Conservation (phyloP, 2,888 invertebrate species). For the Punctoribates punctum region DNA sequence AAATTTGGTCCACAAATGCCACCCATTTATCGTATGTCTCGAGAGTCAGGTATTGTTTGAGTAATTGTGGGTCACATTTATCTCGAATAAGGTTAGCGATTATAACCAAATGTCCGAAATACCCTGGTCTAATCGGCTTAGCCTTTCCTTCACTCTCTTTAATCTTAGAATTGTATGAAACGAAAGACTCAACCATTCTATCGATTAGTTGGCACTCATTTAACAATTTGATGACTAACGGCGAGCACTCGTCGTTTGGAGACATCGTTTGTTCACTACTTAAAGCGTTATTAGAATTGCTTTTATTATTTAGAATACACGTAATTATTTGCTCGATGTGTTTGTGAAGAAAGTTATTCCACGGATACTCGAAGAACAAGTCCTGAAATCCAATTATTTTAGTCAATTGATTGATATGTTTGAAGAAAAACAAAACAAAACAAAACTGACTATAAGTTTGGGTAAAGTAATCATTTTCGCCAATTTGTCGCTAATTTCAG, state of each 20-base stretch:
- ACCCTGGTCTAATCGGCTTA: slow-evolving; percentile 55
- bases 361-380: slow-evolving; percentile 79
- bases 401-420: too few species aligned
- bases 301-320: slow-evolving; percentile 62
- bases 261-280: not conserved
- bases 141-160: slow-evolving; percentile 44
- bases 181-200: slow-evolving; percentile 5
- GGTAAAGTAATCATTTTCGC: slow-evolving; percentile 60
- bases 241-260: not conserved
- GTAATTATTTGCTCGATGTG: slow-evolving; percentile 76
- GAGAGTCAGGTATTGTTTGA: not conserved
- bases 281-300: slow-evolving; percentile 43
- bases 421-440: not conserved
- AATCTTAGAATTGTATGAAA: slow-evolving; percentile 41
- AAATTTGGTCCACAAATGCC: slow-evolving; percentile 54
- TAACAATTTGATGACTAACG: slow-evolving; percentile 37
- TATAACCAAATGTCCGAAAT: slow-evolving; percentile 64
- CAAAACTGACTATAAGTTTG: slow-evolving; percentile 58
- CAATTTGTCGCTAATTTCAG: slow-evolving; percentile 66
- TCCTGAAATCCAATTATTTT: slow-evolving; percentile 63
- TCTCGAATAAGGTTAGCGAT: slow-evolving; percentile 58
- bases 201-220: slow-evolving; percentile 38
- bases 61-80: slow-evolving; percentile 47
- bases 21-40: slow-evolving; percentile 53
- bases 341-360: slow-evolving; percentile 94